Conservation (phyloP, 2,113 vertebrate species). For the Gymnarchus niloticus region DNA sequence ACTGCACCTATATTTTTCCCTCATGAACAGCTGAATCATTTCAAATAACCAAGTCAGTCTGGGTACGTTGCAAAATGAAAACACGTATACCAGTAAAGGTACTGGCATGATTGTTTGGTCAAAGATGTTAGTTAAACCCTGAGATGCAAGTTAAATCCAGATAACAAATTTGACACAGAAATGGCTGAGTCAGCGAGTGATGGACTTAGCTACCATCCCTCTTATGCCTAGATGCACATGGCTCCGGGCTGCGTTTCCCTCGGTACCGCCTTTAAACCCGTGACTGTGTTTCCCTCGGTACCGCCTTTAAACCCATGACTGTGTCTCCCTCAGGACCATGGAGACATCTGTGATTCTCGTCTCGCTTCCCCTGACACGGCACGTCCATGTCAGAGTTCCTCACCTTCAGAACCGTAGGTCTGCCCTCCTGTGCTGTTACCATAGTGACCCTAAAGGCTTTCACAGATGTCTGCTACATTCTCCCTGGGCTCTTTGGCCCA, state of each 20-base stretch:
- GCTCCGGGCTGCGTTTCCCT: slow-evolving; percentile 49
- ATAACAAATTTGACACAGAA: slow-evolving; percentile 39
- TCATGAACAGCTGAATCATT: background rate
- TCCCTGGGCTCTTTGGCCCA: slow-evolving; percentile 9
- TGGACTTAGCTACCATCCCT: slow-evolving; percentile 48
- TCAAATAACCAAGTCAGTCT: background rate
- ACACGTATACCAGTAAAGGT: background rate
- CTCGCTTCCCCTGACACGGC: slow-evolving; percentile 46
- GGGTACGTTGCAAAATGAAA: background rate
- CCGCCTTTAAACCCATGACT: too few species aligned
- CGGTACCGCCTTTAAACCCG: slow-evolving; percentile 43
- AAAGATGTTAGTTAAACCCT: background rate
- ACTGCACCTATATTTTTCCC: background rate
- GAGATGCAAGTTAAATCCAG: background rate
- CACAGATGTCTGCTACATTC: slow-evolving; percentile 58
- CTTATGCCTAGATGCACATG: slow-evolving; percentile 65
- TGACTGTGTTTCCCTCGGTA: slow-evolving; percentile 35
- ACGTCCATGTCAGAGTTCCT: slow-evolving; percentile 38
- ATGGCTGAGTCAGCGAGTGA: slow-evolving; percentile 28
- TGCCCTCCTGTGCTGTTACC: too few species aligned
- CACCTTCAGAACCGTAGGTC: slow-evolving; percentile 27
- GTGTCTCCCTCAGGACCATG: slow-evolving; percentile 50
- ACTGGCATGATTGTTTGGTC: background rate
- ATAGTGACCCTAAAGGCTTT: slow-evolving; percentile 49
- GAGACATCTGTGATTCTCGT: slow-evolving; percentile 68